Percentiles rank a stretch among this genome's conserved stretches.
Evolutionary conservation across 2,888 invertebrate genomes (phyloP).

Genomic region (Coelopa pilipes): DNA sequence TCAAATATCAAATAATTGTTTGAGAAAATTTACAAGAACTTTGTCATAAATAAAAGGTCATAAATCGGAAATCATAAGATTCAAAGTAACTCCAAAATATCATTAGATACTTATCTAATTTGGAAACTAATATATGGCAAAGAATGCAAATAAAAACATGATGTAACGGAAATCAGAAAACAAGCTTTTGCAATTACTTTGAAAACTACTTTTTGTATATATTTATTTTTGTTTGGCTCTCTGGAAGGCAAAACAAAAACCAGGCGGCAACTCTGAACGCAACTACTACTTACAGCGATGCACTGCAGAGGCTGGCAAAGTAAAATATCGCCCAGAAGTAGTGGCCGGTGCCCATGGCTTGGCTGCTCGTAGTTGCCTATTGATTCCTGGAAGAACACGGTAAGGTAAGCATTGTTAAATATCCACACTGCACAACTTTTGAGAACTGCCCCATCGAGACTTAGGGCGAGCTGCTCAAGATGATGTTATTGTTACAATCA

Average conservation of each 20-base stretch:
- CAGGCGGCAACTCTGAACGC: not conserved
- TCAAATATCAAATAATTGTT: too few relatives aligned
- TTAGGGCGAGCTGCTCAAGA: not conserved
- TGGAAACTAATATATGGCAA: not conserved
- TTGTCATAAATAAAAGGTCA: not conserved
- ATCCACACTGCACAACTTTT: not conserved
- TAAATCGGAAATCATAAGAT: not conserved
- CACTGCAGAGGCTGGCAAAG: constrained; percentile 68
- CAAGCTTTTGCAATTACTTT: not conserved
- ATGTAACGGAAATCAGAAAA: not conserved
- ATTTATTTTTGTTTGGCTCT: constrained; percentile 9
- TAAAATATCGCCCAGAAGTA: constrained; percentile 67
- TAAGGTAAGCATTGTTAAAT: too few relatives aligned
- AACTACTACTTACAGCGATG: constrained; percentile 65
- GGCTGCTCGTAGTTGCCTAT: not conserved
- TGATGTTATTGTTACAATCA: not conserved
- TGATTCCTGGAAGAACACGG: not conserved
- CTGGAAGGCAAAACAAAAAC: not conserved
- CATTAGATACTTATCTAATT: not conserved
- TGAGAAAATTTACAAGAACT: too few relatives aligned
- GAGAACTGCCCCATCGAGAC: not conserved
- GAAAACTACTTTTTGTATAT: constrained; percentile 30
- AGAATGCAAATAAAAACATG: not conserved
- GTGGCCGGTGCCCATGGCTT: constrained; percentile 66
- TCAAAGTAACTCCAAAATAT: not conserved